These are phyloP conservation scores for Chrysomela aeneicollis DNA, from an alignment of 2,888 invertebrate genomes.

Conservation along the genomic window DNA sequence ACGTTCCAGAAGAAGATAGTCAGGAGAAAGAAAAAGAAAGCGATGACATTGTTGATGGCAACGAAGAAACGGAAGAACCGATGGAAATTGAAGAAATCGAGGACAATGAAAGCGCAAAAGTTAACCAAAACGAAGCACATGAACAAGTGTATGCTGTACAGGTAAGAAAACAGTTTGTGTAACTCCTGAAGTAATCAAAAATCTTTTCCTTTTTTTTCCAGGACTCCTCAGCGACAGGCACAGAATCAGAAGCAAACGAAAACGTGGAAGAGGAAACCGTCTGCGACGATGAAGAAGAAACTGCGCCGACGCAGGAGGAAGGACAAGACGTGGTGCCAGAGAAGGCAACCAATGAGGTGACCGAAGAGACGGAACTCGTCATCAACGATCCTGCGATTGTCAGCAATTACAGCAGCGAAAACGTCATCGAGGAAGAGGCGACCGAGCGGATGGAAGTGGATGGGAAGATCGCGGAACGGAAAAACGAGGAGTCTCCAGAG, in stretches of 20 bases:
- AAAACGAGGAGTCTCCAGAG: not conserved
- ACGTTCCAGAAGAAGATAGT: not conserved
- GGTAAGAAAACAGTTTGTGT: conserved; percentile 1
- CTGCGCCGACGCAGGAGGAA: not conserved
- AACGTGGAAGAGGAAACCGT: conserved; percentile 7
- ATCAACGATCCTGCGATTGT: conserved; percentile 18
- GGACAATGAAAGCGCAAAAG: conserved; percentile 8
- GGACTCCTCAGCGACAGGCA: no score
- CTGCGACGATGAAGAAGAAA: no score
- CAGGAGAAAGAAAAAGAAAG: conserved; percentile 12
- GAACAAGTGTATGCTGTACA: conserved; percentile 17
- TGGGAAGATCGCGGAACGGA: conserved; percentile 21
- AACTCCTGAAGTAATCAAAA: not conserved
- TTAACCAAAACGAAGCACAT: conserved; percentile 20
- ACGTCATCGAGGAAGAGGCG: conserved; percentile 6
- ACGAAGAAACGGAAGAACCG: conserved; percentile 34
- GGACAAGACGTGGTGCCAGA: not conserved
- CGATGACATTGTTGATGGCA: conserved; percentile 28
- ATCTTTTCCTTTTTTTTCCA: conserved; percentile 4
- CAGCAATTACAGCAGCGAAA: not conserved
- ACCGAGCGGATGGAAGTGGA: conserved; percentile 46
- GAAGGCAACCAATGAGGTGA: no score
- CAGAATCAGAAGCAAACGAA: not conserved
- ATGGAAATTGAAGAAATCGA: conserved; percentile 44
- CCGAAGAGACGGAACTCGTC: no score